Percentiles rank a stretch among this genome's conserved stretches.
phyloP scores from a whole-genome alignment of 1,140 invertebrate genomes.

The Neocloeon triangulifer region DNA sequence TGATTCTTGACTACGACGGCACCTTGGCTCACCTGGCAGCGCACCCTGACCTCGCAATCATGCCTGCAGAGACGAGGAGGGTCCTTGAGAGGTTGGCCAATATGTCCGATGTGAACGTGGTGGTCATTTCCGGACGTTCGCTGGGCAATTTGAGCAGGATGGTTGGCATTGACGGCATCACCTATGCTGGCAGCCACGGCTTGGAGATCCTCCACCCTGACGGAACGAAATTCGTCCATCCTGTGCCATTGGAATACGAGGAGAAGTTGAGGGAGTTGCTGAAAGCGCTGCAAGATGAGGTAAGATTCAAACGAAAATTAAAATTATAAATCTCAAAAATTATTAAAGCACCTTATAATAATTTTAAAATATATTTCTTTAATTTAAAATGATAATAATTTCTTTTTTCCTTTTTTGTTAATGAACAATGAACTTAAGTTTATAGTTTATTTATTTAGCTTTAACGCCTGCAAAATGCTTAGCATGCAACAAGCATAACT shows the following conservation, averaged over 20 bases:
- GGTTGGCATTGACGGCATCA: constrained; percentile 76
- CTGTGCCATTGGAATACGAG: constrained; percentile 66
- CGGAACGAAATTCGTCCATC: constrained; percentile 73
- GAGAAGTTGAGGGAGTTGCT: constrained; percentile 55
- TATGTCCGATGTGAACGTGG: constrained; percentile 68
- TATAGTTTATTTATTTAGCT: too few species aligned
- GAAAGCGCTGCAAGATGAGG: constrained; percentile 58
- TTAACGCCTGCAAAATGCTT: too few species aligned
- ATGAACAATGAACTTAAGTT: too few species aligned
- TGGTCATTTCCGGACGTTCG: constrained; percentile 66
- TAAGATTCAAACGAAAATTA: too few species aligned
- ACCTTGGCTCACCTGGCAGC: constrained; percentile 71
- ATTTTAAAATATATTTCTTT: too few species aligned
- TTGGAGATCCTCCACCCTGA: constrained; percentile 74
- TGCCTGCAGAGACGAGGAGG: constrained; percentile 64
- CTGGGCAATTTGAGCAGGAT: constrained; percentile 73
- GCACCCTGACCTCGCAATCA: constrained; percentile 64
- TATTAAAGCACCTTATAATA: too few species aligned
- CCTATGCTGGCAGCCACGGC: constrained; percentile 77
- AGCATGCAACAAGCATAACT: too few species aligned
- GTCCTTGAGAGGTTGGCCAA: constrained; percentile 64
- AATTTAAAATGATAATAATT: too few species aligned
- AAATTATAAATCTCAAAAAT: too few species aligned
- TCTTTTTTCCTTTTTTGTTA: too few species aligned
- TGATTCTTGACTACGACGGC: constrained; percentile 74